Base-by-base conservation (phyloP, 2,888 invertebrate genomes). In the Pristionchus arcanus region DNA sequence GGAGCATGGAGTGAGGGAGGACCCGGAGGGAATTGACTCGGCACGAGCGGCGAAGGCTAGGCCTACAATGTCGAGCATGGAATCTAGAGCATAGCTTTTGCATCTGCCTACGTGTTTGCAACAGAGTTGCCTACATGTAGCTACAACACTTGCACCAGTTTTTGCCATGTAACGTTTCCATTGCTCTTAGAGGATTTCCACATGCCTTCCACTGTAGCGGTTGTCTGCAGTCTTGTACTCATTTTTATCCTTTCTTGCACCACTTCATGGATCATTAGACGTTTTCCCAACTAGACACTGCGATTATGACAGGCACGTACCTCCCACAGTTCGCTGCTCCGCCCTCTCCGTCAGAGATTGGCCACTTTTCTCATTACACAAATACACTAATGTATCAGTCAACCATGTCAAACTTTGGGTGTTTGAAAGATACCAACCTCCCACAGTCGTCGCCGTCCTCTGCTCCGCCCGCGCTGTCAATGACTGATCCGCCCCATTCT, bases 401-500 rank as follows among this genome's bases (percentile, higher is more conserved):
- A n/a, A n/a, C n/a, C 42, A 42, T 5, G 42, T 42, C 37, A 7
- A 21, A 15, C 37, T 7, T 77, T n/a, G 15, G 19, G 1, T n/a
- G n/a, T n/a, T n/a, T n/a, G n/a, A n/a, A n/a, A n/a, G n/a, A n/a
- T n/a, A n/a, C n/a, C n/a, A n/a, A 77, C 88, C 88, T 34, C 74
- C 77, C 25, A 88, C 77, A 11, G 88, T 77, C 42, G 74, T 55
- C 59, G 59, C 59, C 16, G 66, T 66, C 31, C 53, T 37, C 68
- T 87, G 87, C n/a, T 92, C 92, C 55, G 92, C 91, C 37, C 93
- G 87, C 3, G 95, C 96, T 5, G 95, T 95, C 66, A 96, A 92
- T 83, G 96, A 96, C 91, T 96, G 95, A 93, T 96, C 96, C 0
- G 96, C 96, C 1, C 96, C 95, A 91, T 95, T 95, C 91, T 96